These are phyloP conservation scores for Plectropomus leopardus DNA, from an alignment of 2,113 vertebrate genomes.

Conservation along the genomic window DNA sequence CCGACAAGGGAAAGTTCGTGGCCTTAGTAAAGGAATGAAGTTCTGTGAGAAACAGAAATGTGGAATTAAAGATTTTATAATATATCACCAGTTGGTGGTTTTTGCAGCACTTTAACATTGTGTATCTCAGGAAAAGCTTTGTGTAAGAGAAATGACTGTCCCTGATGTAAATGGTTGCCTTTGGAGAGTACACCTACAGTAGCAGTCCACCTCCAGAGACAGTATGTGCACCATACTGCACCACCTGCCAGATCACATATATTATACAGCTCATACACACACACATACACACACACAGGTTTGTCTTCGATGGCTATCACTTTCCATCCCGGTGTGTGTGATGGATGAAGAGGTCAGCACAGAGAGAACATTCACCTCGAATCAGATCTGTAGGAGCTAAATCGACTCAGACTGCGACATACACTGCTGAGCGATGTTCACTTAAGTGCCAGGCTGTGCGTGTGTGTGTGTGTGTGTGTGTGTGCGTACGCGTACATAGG, in stretches of 20 bases:
- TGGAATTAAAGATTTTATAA: neutral
- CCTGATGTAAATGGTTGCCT: conserved; percentile 26
- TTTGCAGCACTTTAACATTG: neutral
- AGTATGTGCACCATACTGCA: conserved; percentile 28
- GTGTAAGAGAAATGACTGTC: conserved; percentile 10
- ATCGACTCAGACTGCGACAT: conserved; percentile 23
- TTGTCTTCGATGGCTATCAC: conserved; percentile 38
- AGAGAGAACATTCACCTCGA: conserved; percentile 52
- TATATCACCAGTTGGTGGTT: neutral
- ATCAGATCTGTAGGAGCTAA: conserved; percentile 34
- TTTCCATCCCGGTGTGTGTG: conserved; percentile 39
- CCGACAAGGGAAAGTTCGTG: neutral
- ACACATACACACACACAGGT: conserved; percentile 8
- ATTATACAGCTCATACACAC: neutral
- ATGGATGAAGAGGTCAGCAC: conserved; percentile 49
- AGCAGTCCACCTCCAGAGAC: conserved; percentile 17
- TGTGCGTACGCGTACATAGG: neutral
- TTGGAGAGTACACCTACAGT: conserved; percentile 31
- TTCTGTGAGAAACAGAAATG: neutral
- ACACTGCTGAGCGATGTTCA: conserved; percentile 9
- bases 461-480: neutral
- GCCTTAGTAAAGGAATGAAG: neutral
- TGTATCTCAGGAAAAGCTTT: neutral
- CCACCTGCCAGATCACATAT: conserved; percentile 48
- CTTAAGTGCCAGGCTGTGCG: neutral